Base-by-base conservation (phyloP, 2,888 invertebrate genomes). In the Pimpla rufipes region DNA sequence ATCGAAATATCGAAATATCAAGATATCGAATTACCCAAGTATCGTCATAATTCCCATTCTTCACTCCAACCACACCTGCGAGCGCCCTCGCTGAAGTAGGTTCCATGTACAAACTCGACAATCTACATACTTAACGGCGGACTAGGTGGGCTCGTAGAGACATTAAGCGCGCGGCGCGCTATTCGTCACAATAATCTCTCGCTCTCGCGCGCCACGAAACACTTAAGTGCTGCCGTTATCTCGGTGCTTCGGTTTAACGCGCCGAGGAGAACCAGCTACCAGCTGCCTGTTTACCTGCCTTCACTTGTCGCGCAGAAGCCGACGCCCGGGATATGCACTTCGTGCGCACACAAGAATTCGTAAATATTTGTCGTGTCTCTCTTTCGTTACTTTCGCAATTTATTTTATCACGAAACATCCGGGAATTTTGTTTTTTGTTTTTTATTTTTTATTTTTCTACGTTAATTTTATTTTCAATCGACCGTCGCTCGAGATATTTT, bases 161-260 rank as follows among this genome's bases (percentile, higher is more conserved):
- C 40, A 57, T 42, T 45, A 50, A 62, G 16, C 18, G 16, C 18
- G 35, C 18, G 35, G 2, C 8, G 42, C 45, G 88, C 88, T 85
- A 85, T 87, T 79, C 78, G 59, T 57, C 45, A 76, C 70, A 82
- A 87, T 87, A 88, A 88, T 88, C 86, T 77, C 76, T 40, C 57
- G 42, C 37, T 35, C 67, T 47, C 70, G 21, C 18, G 42, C 35
- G 16, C 18, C 37, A 35, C 55, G 47, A 62, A 47, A 59, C n/a
- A 18, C n/a, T 11, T 16, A 68, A n/a, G 35, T 55, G 47, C 55
- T 29, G 23, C 47, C 42, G 47, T 62, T 75, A 67, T 84, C 84
- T 85, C 83, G 77, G n/a, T 42, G 67, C 64, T 83, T 80, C 64
- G 79, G 84, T 84, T 62, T 29, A 21, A 81, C 64, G 74, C 85